A percentile compares a stretch with the other conserved stretches of the same genome.
These are phyloP conservation scores for Cephus nigrinus DNA, from an alignment of 2,888 invertebrate species.

Conservation along the genomic window DNA sequence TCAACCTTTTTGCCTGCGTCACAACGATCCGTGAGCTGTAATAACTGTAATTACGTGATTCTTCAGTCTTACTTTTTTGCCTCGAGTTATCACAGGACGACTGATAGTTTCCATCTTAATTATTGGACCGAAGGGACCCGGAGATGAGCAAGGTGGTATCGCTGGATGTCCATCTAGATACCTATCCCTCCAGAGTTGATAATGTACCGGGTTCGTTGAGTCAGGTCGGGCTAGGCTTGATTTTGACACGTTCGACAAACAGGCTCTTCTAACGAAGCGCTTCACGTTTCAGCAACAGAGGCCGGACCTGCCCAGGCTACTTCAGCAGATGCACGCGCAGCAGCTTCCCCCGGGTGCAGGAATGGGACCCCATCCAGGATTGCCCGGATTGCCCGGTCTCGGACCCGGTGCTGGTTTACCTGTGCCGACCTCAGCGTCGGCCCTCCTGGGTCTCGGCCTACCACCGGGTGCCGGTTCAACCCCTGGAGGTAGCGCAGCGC, in stretches of 20 bases:
- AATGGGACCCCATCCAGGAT: conserved; percentile 77
- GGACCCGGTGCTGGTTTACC: conserved; percentile 66
- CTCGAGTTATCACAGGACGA: too few relatives aligned
- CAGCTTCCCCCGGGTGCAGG: conserved; percentile 79
- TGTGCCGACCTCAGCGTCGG: conserved; percentile 65
- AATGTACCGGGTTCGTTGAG: too few relatives aligned
- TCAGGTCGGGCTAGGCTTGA: too few relatives aligned
- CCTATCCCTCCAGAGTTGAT: too few relatives aligned
- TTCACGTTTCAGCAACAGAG: conserved; percentile 80
- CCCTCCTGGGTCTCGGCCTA: conserved; percentile 67
- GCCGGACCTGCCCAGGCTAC: conserved; percentile 82
- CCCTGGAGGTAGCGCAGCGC: conserved; percentile 76
- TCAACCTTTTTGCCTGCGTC: too few relatives aligned
- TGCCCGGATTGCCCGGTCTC: conserved; percentile 70
- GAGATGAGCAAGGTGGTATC: too few relatives aligned
- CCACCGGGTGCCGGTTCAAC: conserved; percentile 68
- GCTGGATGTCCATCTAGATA: too few relatives aligned
- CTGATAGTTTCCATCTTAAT: too few relatives aligned
- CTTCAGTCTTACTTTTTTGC: too few relatives aligned
- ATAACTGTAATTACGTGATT: too few relatives aligned
- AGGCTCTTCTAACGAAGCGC: conserved; percentile 54
- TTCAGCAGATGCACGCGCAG: conserved; percentile 95
- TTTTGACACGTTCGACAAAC: conserved; percentile 55
- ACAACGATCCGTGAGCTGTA: too few relatives aligned
- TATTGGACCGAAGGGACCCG: too few relatives aligned